Conservation (phyloP, 2,113 vertebrate species). For the Gila orcuttii region DNA sequence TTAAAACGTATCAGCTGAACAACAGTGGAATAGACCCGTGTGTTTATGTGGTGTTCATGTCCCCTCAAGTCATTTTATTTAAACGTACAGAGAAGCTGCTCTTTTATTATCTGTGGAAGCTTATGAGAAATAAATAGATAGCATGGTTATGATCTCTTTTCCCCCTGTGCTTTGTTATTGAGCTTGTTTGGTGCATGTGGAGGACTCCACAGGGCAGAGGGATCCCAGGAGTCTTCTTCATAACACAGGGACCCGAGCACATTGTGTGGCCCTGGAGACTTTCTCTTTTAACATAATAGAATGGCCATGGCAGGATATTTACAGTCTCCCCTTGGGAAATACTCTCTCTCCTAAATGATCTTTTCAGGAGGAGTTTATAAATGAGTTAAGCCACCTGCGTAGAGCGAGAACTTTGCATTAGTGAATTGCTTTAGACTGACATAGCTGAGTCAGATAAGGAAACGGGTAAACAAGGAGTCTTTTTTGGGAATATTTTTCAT, state of each 20-base stretch:
- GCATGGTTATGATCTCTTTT: conserved; percentile 21
- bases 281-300: conserved; percentile 44
- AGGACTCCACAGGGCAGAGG: conserved; percentile 50
- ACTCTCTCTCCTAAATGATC: conserved; percentile 1
- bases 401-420: conserved; percentile 3
- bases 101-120: conserved; percentile 30
- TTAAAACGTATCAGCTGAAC: background rate
- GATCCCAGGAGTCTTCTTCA: conserved; percentile 46
- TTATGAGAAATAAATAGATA: conserved; percentile 24
- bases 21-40: background rate
- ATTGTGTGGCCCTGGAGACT: conserved; percentile 26
- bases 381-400: conserved; percentile 28
- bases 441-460: background rate
- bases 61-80: conserved; percentile 17
- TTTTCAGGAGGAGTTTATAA: conserved; percentile 23
- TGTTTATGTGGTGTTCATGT: background rate
- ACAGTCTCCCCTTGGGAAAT: conserved; percentile 23
- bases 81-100: conserved; percentile 14
- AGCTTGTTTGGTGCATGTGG: conserved; percentile 40
- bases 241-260: conserved; percentile 31
- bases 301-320: conserved; percentile 37
- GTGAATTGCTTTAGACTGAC: background rate
- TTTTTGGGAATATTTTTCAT: background rate
- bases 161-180: conserved; percentile 40
- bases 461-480: background rate